Base-by-base conservation (phyloP, 2,888 invertebrate genomes). In the Theodoxus fluviatilis region DNA sequence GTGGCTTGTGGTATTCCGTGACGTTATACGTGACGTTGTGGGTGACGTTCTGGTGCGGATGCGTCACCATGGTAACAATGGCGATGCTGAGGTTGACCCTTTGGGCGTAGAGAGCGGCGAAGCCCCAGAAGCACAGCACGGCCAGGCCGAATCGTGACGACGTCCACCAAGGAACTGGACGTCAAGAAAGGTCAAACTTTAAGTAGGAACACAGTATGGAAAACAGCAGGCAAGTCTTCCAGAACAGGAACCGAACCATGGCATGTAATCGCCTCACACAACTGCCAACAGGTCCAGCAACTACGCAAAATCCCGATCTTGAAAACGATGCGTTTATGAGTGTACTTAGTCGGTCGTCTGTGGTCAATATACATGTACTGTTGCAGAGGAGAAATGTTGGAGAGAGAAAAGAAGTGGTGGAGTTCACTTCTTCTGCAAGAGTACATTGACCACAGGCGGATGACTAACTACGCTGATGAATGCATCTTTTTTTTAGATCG, bases 21-120 rank as follows among this genome's bases (percentile, higher is more conserved):
- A 1, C 35, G 35, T 18, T 7, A 15, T 9, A 33, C 28, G 49
- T 7, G n/a, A n/a, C n/a, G 43, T 15, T 18, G 65, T 0, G 31
- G 25, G n/a, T 22, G 6, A 3, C 63, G 25, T 63, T 65, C 82
- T 81, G 47, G 18, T 70, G 22, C 2, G 15, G 18, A 15, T 43
- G 22, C 15, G 57, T 86, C 2, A 90, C 89, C 90, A 82, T 82
- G 76, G 90, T 90, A 1, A 90, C 87, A 55, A 90, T 88, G 4
- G 89, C 89, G 74, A 90, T 89, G 75, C 89, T 89, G 9, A 90
- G 84, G 79, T 90, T 89, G 52, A 90, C 88, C n/a, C 90, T 84
- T 82, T 90, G 84, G 33, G 90, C 91, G 90, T 81, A 92, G 89
- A 77, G 91, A 90, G 81, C 91, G 91, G 84, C 93, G 92, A 77